A percentile compares a stretch with the other conserved stretches of the same genome.
Conservation (phyloP, 2,888 invertebrate species). For the Hemithea aestivaria region DNA sequence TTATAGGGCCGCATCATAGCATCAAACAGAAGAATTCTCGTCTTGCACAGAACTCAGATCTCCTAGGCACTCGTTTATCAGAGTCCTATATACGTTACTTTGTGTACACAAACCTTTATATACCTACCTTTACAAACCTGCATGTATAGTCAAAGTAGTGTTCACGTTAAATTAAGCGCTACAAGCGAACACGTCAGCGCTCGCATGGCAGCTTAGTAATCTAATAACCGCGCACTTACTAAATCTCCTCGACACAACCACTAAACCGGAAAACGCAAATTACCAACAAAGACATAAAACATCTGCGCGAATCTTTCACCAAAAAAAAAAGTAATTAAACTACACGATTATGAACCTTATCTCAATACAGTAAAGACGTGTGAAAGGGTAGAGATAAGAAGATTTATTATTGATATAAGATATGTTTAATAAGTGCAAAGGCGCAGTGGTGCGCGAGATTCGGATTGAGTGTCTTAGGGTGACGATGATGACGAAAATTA, state of each 20-base stretch:
- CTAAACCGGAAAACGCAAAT: conserved; percentile 76
- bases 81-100: too few relatives aligned
- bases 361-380: conserved; percentile 30
- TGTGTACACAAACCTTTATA: too few relatives aligned
- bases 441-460: conserved; percentile 61
- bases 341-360: conserved; percentile 36
- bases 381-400: conserved; percentile 35
- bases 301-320: conserved; percentile 54
- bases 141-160: too few relatives aligned
- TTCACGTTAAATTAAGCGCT: conserved; percentile 3
- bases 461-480: conserved; percentile 54
- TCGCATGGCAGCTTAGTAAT: conserved; percentile 14
- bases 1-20: too few relatives aligned
- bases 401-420: conserved; percentile 72
- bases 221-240: conserved; percentile 10
- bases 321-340: conserved; percentile 16
- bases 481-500: conserved; percentile 30
- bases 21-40: too few relatives aligned
- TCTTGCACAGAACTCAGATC: too few relatives aligned
- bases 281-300: conserved; percentile 76
- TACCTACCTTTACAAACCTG: too few relatives aligned
- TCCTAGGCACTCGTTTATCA: too few relatives aligned
- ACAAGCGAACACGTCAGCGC: conserved; percentile 20
- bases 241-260: conserved; percentile 68
- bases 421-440: conserved; percentile 72